Base-by-base conservation (phyloP, 1,140 invertebrate species). In the Drosophila truncata region DNA sequence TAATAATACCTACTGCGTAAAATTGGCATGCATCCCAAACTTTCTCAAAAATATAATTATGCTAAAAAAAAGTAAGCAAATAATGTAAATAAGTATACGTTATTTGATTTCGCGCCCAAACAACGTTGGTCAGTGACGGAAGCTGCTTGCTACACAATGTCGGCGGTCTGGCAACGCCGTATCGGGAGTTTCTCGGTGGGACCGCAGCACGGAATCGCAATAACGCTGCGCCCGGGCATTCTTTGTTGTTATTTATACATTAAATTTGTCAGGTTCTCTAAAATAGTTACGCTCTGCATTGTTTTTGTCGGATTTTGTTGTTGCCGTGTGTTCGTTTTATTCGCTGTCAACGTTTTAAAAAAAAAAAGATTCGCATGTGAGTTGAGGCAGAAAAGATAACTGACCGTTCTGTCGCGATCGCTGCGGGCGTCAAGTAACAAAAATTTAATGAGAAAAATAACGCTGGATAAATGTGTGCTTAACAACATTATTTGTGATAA, bases 401-500 rank as follows among this genome's bases (percentile, higher is more conserved):
- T n/a, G 18, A 6, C 20, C 18, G 50, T 10, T 25, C 16, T 27
- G n/a, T 18, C 64, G 64, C 59, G 59, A 64, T 67, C 64, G 27
- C 42, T 31, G 33, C 33, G 25, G 37, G 58, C 14, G 23, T 29
- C 35, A 44, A 27, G 25, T 16, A 13, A 7, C 3, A 66, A 27
- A 25, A 33, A 35, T 35, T 16, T 0, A 23, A 29, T 18, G 14
- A 60, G 44, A n/a, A 31, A 42, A 46, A 20, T 23, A 50, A 37
- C 9, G 23, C 31, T 70, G 29, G 29, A 46, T 42, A 44, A 58
- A 46, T 67, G 46, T 49, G 35, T 50, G 42, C 42, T 41, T 37
- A 13, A 25, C 39, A 76, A 71, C 41, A 62, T 69, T 73, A 52
- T 80, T 60, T 54, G 64, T 67, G 82, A 86, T 86, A 86, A 85